Conservation (phyloP, 2,797 vertebrate genomes). For the Steatocranus sp. region DNA sequence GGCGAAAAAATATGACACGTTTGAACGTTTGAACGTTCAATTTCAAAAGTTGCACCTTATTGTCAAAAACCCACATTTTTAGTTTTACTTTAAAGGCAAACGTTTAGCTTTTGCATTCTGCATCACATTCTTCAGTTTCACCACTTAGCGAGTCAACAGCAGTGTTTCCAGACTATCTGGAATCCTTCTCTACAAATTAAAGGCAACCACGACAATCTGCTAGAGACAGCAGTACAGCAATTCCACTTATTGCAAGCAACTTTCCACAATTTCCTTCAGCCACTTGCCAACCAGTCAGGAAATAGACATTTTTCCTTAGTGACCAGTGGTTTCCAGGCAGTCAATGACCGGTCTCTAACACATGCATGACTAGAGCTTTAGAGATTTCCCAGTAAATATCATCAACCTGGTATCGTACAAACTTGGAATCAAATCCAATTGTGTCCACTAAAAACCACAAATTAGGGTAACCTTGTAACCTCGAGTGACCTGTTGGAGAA, state of each 20-base stretch:
- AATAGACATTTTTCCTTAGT: background rate
- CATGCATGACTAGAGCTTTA: background rate
- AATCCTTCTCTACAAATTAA: background rate
- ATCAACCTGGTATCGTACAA: background rate
- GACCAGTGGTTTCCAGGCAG: background rate
- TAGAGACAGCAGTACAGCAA: background rate
- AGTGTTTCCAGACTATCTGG: background rate
- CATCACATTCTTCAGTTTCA: background rate
- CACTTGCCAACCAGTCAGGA: background rate
- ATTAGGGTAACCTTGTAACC: conserved; percentile 5
- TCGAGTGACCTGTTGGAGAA: conserved; percentile 3
- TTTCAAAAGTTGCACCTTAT: background rate
- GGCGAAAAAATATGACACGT: accelerated
- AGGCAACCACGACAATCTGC: background rate
- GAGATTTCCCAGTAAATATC: background rate
- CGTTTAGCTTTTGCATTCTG: background rate
- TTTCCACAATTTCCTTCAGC: background rate
- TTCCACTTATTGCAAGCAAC: background rate
- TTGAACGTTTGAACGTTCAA: background rate
- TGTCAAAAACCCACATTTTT: accelerated
- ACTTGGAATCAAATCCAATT: background rate
- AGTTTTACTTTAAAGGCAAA: background rate
- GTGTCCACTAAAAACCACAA: background rate
- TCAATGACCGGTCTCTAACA: background rate
- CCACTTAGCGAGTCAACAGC: background rate